Conservation (phyloP, 2,888 invertebrate genomes). For the Hyles lineata region DNA sequence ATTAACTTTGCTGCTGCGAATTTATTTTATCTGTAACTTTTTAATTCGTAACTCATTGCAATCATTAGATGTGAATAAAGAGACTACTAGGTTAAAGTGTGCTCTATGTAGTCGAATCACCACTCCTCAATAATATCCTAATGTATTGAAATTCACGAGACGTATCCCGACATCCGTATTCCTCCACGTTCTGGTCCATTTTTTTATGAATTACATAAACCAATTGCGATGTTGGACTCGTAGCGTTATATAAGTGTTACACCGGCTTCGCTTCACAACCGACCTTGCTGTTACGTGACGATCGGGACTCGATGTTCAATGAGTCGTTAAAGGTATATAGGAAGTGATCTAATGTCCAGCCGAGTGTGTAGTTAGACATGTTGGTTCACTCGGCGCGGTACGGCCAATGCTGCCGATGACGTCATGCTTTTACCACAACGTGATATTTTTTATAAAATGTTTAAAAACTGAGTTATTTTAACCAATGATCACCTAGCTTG, state of each 20-base stretch:
- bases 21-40: no score
- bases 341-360: constrained; percentile 39
- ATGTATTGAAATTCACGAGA: constrained; percentile 10
- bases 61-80: no score
- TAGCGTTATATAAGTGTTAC: not conserved
- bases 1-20: no score
- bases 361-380: constrained; percentile 35
- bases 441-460: not conserved
- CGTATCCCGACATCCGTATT: not conserved
- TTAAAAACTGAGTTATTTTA: not conserved
- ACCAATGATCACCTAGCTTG: not conserved
- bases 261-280: not conserved
- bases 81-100: not conserved
- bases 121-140: not conserved
- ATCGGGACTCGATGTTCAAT: constrained; percentile 33
- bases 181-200: not conserved
- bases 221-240: not conserved
- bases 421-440: not conserved
- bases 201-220: constrained; percentile 13
- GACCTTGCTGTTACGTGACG: constrained; percentile 25
- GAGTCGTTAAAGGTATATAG: constrained; percentile 42
- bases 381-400: constrained; percentile 24
- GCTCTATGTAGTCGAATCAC: not conserved
- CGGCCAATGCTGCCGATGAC: not conserved
- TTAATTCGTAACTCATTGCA: no score